A percentile compares a stretch with the other conserved stretches of the same genome.
Evolutionary conservation across 1,140 invertebrate genomes (phyloP).

Genomic region (Diabrotica undecimpunctata): DNA sequence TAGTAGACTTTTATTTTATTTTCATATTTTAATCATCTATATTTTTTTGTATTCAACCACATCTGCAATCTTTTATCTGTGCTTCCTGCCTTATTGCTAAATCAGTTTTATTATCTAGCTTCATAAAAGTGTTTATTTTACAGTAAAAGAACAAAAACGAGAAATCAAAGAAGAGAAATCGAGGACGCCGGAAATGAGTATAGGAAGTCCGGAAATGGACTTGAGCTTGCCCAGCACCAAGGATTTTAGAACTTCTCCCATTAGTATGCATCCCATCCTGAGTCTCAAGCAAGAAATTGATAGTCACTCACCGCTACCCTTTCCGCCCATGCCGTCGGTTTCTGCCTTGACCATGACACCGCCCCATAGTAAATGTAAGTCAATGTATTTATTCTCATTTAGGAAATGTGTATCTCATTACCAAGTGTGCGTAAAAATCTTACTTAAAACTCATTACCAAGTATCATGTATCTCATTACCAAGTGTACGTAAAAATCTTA

Average conservation of each 20-base stretch:
- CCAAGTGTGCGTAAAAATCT: too few relatives aligned
- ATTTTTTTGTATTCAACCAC: too few relatives aligned
- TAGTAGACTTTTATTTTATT: too few relatives aligned
- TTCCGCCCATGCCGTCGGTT: constrained; percentile 65
- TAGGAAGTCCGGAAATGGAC: constrained; percentile 50
- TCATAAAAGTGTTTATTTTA: background rate
- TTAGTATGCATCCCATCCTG: constrained; percentile 48
- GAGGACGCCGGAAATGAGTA: constrained; percentile 43
- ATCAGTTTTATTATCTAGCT: too few relatives aligned
- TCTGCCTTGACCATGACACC: constrained; percentile 72
- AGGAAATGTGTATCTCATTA: too few relatives aligned
- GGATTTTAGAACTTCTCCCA: constrained; percentile 50
- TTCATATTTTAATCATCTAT: too few relatives aligned
- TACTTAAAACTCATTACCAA: too few relatives aligned
- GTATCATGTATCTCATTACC: too few relatives aligned
- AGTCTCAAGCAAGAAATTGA: constrained; percentile 50
- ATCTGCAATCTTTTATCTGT: too few relatives aligned
- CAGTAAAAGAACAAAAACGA: constrained; percentile 30
- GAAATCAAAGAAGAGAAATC: constrained; percentile 29
- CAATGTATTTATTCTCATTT: background rate
- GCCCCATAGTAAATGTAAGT: constrained; percentile 67
- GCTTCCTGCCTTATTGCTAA: too few relatives aligned
- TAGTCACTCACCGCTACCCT: constrained; percentile 59
- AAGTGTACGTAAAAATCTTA: too few relatives aligned
- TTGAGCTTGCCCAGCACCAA: constrained; percentile 44